A percentile compares a stretch with the other conserved stretches of the same genome.
Conservation (phyloP, 2,888 invertebrate species). For the Therioaphis trifolii region DNA sequence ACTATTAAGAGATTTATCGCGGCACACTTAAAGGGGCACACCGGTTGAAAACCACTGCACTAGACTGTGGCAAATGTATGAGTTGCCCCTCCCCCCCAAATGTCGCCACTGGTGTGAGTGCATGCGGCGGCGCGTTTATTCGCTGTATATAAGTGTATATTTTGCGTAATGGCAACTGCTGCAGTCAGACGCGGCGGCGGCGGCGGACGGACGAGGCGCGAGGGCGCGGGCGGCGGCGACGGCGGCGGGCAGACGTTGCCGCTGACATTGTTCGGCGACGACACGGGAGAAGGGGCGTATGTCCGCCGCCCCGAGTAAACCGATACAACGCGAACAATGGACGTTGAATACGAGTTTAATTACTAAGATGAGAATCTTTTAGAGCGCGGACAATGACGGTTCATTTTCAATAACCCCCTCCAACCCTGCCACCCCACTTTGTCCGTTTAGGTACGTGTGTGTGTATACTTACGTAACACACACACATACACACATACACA, state of each 20-base stretch:
- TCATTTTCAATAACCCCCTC: constrained; percentile 33
- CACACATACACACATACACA: neutral
- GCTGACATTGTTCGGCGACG: constrained; percentile 34
- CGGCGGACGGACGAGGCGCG: too few relatives aligned
- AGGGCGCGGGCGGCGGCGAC: neutral
- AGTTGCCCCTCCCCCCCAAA: too few relatives aligned
- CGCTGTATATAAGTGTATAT: neutral
- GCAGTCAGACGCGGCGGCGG: too few relatives aligned
- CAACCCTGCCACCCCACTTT: too few relatives aligned
- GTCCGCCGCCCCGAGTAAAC: constrained; percentile 36
- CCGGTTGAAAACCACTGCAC: too few relatives aligned
- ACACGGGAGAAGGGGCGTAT: neutral
- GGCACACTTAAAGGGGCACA: too few relatives aligned
- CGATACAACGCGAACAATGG: constrained; percentile 45
- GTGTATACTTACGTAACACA: too few relatives aligned
- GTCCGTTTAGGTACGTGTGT: too few relatives aligned
- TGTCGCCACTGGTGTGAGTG: too few relatives aligned
- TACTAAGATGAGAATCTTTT: constrained; percentile 57
- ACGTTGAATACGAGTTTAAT: constrained; percentile 53
- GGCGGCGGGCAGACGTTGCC: neutral
- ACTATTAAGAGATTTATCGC: too few relatives aligned
- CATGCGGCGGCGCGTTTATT: neutral
- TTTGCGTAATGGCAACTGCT: too few relatives aligned
- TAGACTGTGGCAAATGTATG: too few relatives aligned
- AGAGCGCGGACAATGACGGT: constrained; percentile 46